Evolutionary conservation across 2,888 invertebrate species (phyloP).

Genomic region (Shargacucullia verbasci): DNA sequence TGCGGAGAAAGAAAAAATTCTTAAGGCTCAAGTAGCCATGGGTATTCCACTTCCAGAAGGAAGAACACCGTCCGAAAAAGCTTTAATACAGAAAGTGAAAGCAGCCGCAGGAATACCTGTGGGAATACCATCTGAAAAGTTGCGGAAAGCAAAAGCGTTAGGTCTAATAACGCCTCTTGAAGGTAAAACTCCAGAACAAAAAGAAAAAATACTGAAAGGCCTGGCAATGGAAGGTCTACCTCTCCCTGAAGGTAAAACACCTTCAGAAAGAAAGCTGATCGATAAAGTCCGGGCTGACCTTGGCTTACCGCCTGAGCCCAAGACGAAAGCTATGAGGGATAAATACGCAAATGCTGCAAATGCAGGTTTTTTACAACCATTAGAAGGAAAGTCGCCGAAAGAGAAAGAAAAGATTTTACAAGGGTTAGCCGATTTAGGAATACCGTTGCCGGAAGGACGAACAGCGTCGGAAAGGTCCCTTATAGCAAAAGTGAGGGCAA

Average conservation of each 20-base stretch:
- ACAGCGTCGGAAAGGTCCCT: conserved; percentile 22
- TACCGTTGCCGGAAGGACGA: conserved; percentile 26
- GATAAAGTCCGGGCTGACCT: conserved; percentile 24
- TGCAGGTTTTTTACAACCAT: conserved; percentile 17
- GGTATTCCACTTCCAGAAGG: conserved; percentile 45
- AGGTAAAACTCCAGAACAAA: conserved; percentile 18
- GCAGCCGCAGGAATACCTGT: background rate
- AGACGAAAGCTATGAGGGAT: conserved; percentile 7
- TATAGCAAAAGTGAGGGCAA: conserved; percentile 25
- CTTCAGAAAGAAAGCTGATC: conserved; percentile 46
- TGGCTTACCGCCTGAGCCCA: conserved; percentile 26
- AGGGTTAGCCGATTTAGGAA: conserved; percentile 9
- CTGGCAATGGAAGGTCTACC: conserved; percentile 49
- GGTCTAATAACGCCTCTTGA: conserved; percentile 8
- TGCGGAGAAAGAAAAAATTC: conserved; percentile 51
- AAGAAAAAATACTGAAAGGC: conserved; percentile 20
- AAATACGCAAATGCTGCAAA: conserved; percentile 11
- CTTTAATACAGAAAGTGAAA: conserved; percentile 28
- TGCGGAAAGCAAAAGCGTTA: background rate
- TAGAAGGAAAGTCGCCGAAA: conserved; percentile 26
- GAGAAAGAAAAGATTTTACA: conserved; percentile 29
- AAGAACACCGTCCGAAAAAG: conserved; percentile 57
- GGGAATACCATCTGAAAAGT: conserved; percentile 15
- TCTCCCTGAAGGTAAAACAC: conserved; percentile 57
- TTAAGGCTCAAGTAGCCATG: conserved; percentile 46